Conservation (phyloP, 2,113 vertebrate genomes). For the Noctilio leporinus region DNA sequence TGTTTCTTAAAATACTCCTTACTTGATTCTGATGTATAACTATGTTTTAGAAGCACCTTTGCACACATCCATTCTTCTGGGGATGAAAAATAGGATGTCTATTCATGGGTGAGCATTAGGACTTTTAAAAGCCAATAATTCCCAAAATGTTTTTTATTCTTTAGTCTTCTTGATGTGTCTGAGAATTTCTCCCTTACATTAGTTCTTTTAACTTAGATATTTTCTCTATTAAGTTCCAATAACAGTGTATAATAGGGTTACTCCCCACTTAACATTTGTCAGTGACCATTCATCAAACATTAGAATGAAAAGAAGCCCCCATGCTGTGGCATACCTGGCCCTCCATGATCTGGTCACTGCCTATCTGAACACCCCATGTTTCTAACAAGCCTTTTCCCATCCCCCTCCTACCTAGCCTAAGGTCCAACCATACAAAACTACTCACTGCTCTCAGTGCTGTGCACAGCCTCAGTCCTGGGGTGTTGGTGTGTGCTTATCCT, state of each 20-base stretch:
- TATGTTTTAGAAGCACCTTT: background rate
- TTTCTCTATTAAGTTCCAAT: background rate
- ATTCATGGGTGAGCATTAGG: background rate
- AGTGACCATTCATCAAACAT: background rate
- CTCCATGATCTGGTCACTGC: background rate
- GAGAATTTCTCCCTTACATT: background rate
- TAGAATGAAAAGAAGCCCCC: background rate
- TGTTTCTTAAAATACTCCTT: background rate
- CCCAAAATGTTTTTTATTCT: background rate
- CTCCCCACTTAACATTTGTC: background rate
- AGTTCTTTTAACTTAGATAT: background rate
- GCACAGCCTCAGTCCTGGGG: too few species aligned
- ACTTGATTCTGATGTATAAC: background rate
- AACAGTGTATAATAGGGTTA: background rate
- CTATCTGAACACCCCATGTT: background rate
- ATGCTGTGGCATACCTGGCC: background rate
- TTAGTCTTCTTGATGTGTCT: background rate
- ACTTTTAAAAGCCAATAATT: background rate
- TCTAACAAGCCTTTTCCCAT: background rate
- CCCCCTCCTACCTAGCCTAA: background rate
- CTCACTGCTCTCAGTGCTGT: background rate
- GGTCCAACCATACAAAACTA: background rate
- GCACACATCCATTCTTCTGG: background rate
- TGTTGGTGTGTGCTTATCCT: background rate
- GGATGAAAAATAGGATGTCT: background rate